Percentiles rank a stretch among this genome's conserved stretches.
phyloP scores from a whole-genome alignment of 2,888 invertebrate genomes.

The Cinara cedri region DNA sequence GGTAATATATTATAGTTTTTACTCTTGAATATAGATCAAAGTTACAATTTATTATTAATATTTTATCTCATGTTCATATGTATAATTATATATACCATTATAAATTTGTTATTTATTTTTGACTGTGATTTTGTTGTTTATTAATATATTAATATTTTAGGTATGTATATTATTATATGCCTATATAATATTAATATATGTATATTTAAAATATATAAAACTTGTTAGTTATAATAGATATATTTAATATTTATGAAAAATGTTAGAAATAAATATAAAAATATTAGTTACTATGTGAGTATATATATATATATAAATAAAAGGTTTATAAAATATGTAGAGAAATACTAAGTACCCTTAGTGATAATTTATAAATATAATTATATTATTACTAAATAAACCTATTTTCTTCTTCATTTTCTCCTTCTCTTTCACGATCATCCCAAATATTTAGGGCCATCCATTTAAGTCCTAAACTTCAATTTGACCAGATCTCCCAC shows the following conservation, averaged over 20 bases:
- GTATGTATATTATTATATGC: too few species aligned
- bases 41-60: slow-evolving; percentile 31
- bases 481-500: too few species aligned
- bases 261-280: slow-evolving; percentile 23
- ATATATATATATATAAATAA: slow-evolving; percentile 17
- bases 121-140: slow-evolving; percentile 51
- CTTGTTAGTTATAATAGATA: slow-evolving; percentile 37
- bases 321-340: slow-evolving; percentile 4
- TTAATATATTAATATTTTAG: slow-evolving; percentile 31
- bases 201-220: slow-evolving; percentile 20
- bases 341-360: background rate
- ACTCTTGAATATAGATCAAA: slow-evolving; percentile 23
- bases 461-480: too few species aligned
- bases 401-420: too few species aligned
- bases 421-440: too few species aligned
- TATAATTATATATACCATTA: slow-evolving; percentile 36
- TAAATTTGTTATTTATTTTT: slow-evolving; percentile 53
- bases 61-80: slow-evolving; percentile 32
- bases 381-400: background rate
- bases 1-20: too few species aligned
- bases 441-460: too few species aligned
- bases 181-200: too few species aligned
- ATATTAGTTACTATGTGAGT: background rate
- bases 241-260: slow-evolving; percentile 34
- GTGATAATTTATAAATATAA: too few species aligned